Evolutionary conservation across 2,113 vertebrate species (phyloP).

Genomic region (Saguinus imperator): DNA sequence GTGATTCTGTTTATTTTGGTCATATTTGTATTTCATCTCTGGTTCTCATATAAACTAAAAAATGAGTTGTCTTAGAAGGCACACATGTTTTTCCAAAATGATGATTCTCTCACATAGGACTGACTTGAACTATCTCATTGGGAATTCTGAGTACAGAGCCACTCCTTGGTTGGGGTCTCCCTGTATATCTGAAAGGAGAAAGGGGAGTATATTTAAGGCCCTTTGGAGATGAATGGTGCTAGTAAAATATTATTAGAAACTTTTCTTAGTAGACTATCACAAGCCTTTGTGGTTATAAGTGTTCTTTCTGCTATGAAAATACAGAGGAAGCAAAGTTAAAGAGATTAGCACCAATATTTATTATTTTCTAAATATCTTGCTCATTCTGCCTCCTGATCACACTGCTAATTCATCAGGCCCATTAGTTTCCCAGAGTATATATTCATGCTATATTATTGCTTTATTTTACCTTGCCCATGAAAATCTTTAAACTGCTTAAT

Average conservation of each 20-base stretch:
- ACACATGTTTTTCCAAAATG: constrained; percentile 51
- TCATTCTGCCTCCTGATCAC: not conserved
- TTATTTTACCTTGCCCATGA: not conserved
- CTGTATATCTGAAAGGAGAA: not conserved
- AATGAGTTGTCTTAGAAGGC: constrained; percentile 51
- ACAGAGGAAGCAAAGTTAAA: not conserved
- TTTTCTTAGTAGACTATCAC: not conserved
- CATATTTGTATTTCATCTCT: constrained; percentile 59
- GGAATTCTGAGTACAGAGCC: constrained; percentile 28
- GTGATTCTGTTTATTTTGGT: constrained; percentile 47
- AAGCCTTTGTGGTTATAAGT: not conserved
- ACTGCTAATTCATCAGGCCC: not conserved
- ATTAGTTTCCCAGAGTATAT: not conserved
- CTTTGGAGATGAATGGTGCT: not conserved
- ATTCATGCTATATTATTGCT: not conserved
- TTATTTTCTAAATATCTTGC: not conserved
- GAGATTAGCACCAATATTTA: not conserved
- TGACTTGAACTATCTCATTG: not conserved
- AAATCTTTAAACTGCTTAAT: not conserved
- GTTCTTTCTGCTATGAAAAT: constrained; percentile 9
- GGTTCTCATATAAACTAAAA: constrained; percentile 63
- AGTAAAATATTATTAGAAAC: not conserved
- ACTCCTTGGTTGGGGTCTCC: not conserved
- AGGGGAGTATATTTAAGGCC: not conserved
- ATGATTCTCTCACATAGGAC: not conserved